These are phyloP conservation scores for Acrocyrtus sp. DNA, from an alignment of 2,888 invertebrate species.

Conservation along the genomic window DNA sequence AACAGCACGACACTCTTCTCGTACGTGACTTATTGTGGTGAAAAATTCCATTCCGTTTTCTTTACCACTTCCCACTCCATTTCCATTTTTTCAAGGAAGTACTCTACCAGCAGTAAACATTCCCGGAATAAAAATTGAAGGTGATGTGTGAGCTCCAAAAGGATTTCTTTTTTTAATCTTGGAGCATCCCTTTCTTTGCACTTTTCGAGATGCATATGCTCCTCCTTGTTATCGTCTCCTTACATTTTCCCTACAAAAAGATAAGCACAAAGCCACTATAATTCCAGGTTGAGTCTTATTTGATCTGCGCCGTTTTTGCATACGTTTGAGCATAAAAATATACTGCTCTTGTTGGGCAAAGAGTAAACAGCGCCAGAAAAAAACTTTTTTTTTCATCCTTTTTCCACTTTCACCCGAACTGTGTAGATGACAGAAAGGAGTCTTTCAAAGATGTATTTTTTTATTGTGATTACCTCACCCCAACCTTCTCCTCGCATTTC, in stretches of 20 bases:
- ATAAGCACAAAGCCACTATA: no score
- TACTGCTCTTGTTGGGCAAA: not conserved
- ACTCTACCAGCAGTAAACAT: no score
- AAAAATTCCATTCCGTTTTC: no score
- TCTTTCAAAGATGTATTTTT: not conserved
- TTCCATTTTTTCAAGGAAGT: no score
- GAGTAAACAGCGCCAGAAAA: not conserved
- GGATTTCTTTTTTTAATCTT: not conserved
- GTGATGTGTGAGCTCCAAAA: slow-evolving; percentile 22
- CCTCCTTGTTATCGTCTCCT: no score
- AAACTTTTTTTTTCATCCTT: not conserved
- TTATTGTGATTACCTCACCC: no score
- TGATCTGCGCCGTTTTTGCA: not conserved
- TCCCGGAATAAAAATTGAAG: no score
- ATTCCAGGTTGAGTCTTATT: not conserved
- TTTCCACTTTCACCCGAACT: not conserved
- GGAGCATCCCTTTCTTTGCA: not conserved
- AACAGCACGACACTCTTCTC: no score
- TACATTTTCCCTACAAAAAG: no score
- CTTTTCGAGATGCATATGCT: not conserved
- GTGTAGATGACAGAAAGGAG: not conserved
- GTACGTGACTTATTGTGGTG: no score
- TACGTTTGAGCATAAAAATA: not conserved
- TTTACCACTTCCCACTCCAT: no score
- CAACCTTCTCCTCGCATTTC: no score